Conservation (phyloP, 2,888 invertebrate species). For the Acrocyrtus sp. region DNA sequence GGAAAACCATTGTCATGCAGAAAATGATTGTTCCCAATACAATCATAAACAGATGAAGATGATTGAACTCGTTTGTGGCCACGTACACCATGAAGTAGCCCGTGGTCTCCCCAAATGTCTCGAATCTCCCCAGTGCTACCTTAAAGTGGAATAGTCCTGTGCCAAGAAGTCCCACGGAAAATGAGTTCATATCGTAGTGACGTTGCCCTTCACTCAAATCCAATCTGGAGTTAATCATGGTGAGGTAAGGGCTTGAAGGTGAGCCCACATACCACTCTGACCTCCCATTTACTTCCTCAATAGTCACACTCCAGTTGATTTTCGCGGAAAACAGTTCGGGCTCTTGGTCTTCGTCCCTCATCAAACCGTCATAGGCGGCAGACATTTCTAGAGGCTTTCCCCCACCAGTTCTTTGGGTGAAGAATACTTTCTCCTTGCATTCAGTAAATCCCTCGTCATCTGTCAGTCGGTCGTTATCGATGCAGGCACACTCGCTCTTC, state of each 20-base stretch:
- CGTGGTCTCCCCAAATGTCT: conserved; percentile 55
- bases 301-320: conserved; percentile 35
- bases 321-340: conserved; percentile 36
- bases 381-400: conserved; percentile 12
- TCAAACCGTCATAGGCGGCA: conserved; percentile 39
- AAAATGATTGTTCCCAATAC: conserved; percentile 50
- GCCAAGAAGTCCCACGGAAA: conserved; percentile 40
- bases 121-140: conserved; percentile 50
- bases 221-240: conserved; percentile 43
- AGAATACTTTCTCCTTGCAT: conserved; percentile 56
- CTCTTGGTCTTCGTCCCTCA: conserved; percentile 48
- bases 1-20: conserved; percentile 56
- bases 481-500: conserved; percentile 55
- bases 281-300: conserved; percentile 58
- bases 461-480: conserved; percentile 31
- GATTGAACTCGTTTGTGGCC: conserved; percentile 44
- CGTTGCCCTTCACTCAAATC: conserved; percentile 32
- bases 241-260: background rate
- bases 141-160: conserved; percentile 61
- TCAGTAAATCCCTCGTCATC: conserved; percentile 52
- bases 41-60: conserved; percentile 53
- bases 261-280: conserved; percentile 33
- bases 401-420: conserved; percentile 1
- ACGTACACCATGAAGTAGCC: conserved; percentile 51
- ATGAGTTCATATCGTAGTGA: conserved; percentile 37